A percentile compares a stretch with the other conserved stretches of the same genome.
Evolutionary conservation across 2,888 invertebrate genomes (phyloP).

Genomic region (Meliscaeva auricollis): DNA sequence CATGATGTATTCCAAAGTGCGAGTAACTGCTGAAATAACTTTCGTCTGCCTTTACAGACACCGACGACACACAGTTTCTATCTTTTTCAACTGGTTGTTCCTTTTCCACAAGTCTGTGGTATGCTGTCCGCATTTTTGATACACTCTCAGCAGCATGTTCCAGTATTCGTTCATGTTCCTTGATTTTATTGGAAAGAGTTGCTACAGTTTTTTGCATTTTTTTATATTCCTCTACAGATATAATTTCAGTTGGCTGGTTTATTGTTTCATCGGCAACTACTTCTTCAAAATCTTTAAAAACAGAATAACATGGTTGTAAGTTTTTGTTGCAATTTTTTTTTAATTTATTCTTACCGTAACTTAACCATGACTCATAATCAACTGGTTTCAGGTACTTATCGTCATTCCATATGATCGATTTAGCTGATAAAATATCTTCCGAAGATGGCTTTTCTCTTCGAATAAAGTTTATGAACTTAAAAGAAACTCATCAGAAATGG

Average conservation of each 20-base stretch:
- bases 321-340: slow-evolving; percentile 82
- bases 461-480: slow-evolving; percentile 90
- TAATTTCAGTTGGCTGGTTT: slow-evolving; percentile 8
- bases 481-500: background rate
- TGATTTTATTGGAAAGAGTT: slow-evolving; percentile 84
- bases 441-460: slow-evolving; percentile 87
- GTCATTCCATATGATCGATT: slow-evolving; percentile 88
- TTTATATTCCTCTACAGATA: slow-evolving; percentile 54
- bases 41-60: slow-evolving; percentile 87
- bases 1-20: slow-evolving; percentile 96
- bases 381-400: slow-evolving; percentile 92
- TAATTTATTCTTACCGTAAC: slow-evolving; percentile 89
- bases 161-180: slow-evolving; percentile 86
- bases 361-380: slow-evolving; percentile 92
- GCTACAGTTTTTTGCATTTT: slow-evolving; percentile 50
- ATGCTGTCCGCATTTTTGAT: slow-evolving; percentile 80
- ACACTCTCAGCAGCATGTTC: slow-evolving; percentile 85
- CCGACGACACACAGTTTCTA: slow-evolving; percentile 67
- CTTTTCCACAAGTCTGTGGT: slow-evolving; percentile 79
- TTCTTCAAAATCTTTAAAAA: slow-evolving; percentile 57
- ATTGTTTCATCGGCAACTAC: slow-evolving; percentile 43
- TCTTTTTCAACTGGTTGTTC: slow-evolving; percentile 56
- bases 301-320: no score
- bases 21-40: slow-evolving; percentile 93
- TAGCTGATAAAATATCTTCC: slow-evolving; percentile 85